phyloP scores from a whole-genome alignment of 2,888 invertebrate species.

The Julus scandinavius region DNA sequence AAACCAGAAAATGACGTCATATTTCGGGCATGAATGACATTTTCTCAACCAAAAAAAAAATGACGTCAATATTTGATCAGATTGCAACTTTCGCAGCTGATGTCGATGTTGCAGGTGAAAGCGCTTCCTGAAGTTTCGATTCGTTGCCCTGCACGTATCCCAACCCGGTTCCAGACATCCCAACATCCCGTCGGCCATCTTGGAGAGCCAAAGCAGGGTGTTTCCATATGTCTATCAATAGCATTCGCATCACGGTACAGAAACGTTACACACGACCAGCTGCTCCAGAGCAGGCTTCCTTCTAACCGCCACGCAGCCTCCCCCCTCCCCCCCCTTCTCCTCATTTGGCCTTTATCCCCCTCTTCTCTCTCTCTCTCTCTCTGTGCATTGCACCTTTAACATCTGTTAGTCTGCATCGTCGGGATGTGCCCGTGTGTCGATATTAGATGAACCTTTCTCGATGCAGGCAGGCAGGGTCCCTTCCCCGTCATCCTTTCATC shows the following conservation, averaged over 20 bases:
- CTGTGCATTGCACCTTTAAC: constrained; percentile 42
- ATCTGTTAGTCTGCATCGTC: constrained; percentile 44
- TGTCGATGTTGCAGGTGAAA: background rate
- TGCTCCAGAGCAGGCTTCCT: background rate
- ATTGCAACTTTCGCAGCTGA: background rate
- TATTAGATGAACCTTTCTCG: constrained; percentile 47
- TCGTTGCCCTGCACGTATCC: background rate
- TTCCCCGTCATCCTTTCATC: background rate
- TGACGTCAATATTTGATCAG: background rate
- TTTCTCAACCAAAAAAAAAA: background rate
- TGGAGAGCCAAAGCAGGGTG: background rate
- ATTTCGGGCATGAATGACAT: no score
- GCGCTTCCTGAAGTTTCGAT: background rate
- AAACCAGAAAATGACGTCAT: no score
- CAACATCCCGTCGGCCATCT: background rate
- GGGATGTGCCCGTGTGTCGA: constrained; percentile 26
- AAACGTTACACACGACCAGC: constrained; percentile 39
- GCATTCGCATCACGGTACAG: background rate
- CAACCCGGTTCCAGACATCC: background rate
- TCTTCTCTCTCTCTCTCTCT: background rate
- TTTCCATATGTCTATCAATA: background rate
- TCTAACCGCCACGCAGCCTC: background rate
- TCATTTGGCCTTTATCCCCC: background rate
- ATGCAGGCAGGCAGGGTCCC: constrained; percentile 2
- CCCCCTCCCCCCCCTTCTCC: background rate